Evolutionary conservation across 1,140 invertebrate genomes (phyloP).

Genomic region (Drosophila tani): DNA sequence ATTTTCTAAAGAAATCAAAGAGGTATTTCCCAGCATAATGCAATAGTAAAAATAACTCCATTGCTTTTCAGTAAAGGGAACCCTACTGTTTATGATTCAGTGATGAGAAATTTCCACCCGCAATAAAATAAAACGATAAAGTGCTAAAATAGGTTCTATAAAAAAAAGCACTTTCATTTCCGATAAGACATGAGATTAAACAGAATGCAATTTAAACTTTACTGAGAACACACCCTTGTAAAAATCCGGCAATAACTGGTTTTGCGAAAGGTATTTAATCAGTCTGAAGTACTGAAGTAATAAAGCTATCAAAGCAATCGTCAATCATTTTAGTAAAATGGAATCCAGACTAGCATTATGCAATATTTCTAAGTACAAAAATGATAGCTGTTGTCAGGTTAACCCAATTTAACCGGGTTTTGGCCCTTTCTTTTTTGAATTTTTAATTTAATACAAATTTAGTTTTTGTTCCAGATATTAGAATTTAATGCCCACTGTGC

Average conservation of each 20-base stretch:
- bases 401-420: no score
- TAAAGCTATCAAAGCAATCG: background rate
- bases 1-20: background rate
- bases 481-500: conserved; percentile 3
- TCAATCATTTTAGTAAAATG: background rate
- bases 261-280: background rate
- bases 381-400: no score
- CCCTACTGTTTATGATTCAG: background rate
- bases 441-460: no score
- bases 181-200: conserved; percentile 10
- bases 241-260: background rate
- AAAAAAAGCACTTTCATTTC: background rate
- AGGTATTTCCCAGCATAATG: background rate
- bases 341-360: background rate
- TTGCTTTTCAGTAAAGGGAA: no score
- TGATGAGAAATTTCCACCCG: background rate
- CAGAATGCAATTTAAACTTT: background rate
- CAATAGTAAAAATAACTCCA: background rate
- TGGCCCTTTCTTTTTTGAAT: no score
- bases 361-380: background rate
- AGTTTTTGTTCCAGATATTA: no score
- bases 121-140: background rate
- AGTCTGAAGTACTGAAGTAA: background rate
- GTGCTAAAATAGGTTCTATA: background rate
- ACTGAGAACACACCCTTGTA: background rate